Evolutionary conservation across 2,797 vertebrate species (phyloP), one percentile per base, ranked within the genome.

Genomic region (Nyctalus aviator): DNA sequence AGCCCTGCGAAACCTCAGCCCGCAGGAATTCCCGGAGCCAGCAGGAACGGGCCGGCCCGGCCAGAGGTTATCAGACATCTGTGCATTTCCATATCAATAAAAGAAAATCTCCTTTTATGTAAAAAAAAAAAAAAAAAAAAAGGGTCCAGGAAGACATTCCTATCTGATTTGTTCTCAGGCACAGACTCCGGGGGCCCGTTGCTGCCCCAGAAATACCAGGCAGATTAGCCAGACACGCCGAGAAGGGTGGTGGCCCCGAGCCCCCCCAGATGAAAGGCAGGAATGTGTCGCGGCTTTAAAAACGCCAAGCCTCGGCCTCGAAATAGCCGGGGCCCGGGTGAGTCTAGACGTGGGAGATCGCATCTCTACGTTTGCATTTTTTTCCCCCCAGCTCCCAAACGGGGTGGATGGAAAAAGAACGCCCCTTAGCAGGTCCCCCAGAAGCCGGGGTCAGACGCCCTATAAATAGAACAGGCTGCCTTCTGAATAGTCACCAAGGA

Each of bases 171-270:
- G 83, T 84, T 59, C 62, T 62, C 59, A 76, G 95, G 68, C 88
- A 68, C 55, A 73, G 94, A 86, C 85, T 91, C 46, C 79, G 55
- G 82, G 69, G 77, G n/a, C n/a, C 64, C 84, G 83, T 90, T 94
- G 95, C 88, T 90, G 87, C 66, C 93, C 88, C 71, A 90, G 93
- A 97, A 96, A 94, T 96, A 94, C 84, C 94, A 92, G 85, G 77
- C 75, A 96, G 94, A 97, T 95, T 90, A 97, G 84, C 86, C 84
- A 94, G 94, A 79, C 71, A 23, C 55, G 83, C 90, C 59, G 92
- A 72, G 66, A 87, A 88, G 82, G 10, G 85, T 68, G 10, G 85
- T 68, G 88, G 62, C 37, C 37, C 37, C 77, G 71, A 91, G 62
- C 95, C 84, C 88, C 88, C 50, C 90, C 82, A 84, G 93, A 96